Evolutionary conservation across 2,113 vertebrate species (phyloP), one percentile per base, ranked within the genome.

Genomic region (Scortum barcoo): DNA sequence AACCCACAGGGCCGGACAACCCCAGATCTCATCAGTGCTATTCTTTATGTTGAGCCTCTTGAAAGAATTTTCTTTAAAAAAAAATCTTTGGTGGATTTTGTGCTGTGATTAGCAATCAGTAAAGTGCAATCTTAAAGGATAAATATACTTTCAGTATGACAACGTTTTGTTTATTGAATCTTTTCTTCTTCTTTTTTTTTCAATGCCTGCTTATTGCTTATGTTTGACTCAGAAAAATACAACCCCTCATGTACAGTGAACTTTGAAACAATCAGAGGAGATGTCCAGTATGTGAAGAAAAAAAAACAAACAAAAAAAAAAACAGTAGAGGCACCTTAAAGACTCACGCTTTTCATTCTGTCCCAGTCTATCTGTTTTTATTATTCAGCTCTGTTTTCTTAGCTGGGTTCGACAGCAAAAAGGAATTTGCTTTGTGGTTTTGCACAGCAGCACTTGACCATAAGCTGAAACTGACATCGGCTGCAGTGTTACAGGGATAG

Each of bases 71-170:
- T 71, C 60, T 86, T 50, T 26, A 79, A 54, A 83, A 76, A 81
- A 73, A 70, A 44, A 17, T 83, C 38, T 88, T 90, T 90, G 87
- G 91, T 94, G 90, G 91, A 91, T 94, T 95, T 90, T 89, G 90
- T 94, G 94, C 93, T 94, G 95, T 95, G 94, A 95, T 95, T 93
- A 93, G 94, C 92, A 94, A 96, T 95, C 95, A 93, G 94, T 95
- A 92, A 95, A 94, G 94, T 96, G 94, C 93, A 95, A 95, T 95
- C 91, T 94, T 91, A 88, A 91, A 89, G 81, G 84, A 84, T 93
- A 88, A 92, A 92, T 91, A 86, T 90, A 83, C 88, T 92, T 93
- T 93, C 80, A 85, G 81, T 86, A 89, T 91, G 69, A 87, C 70
- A 78, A 80, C 50, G 46, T 87, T 91, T 87, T 80, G 17, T 91